Evolutionary conservation across 1,140 invertebrate genomes (phyloP), one percentile per base, ranked within the genome.

Genomic region (Drosophila gunungcola): DNA sequence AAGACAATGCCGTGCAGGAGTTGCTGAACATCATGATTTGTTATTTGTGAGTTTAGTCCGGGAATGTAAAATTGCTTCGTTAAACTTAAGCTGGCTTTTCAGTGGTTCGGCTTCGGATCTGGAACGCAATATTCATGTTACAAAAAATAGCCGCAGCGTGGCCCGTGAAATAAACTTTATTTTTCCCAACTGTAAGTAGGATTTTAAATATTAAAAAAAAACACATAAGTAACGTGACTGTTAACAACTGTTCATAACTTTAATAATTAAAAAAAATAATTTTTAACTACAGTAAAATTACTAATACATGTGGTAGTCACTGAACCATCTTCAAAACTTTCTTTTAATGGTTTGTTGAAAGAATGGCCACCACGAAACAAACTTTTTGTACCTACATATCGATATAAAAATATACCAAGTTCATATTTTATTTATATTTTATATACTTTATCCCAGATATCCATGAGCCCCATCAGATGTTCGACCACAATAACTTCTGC

Each of bases 81-180:
- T 0, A n/a, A 2, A 32, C n/a, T 3, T 11, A 10, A 6, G 4
- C 29, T 56, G 9, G 4, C 4, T 11, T 36, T 41, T 1, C 6
- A 91, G 90, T 49, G 73, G 80, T 6, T 64, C 72, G 1, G 53
- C 78, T 2, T 64, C 73, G 42, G 91, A 91, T 41, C 54, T n/a
- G 64, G 90, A 90, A 39, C 83, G 75, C 5, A 89, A 89, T 38
- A 92, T 97, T 4, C 97, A 98, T 90, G 97, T 97, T 6, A 98
- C 97, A 76, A 95, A 95, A 77, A 94, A 94, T 73, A 92, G 94
- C 3, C 93, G 94, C 36, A 95, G 95, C 38, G 96, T 97, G 1
- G 93, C 96, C 38, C 94, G 94, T 42, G 98, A 99, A 93, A 98
- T 98, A 78, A 94, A 95, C 82, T 98, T 97, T 93, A 97, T 98